Evolutionary conservation across 2,888 invertebrate species (phyloP), one percentile per base, ranked within the genome.

Genomic region (Hylaea fasciaria): DNA sequence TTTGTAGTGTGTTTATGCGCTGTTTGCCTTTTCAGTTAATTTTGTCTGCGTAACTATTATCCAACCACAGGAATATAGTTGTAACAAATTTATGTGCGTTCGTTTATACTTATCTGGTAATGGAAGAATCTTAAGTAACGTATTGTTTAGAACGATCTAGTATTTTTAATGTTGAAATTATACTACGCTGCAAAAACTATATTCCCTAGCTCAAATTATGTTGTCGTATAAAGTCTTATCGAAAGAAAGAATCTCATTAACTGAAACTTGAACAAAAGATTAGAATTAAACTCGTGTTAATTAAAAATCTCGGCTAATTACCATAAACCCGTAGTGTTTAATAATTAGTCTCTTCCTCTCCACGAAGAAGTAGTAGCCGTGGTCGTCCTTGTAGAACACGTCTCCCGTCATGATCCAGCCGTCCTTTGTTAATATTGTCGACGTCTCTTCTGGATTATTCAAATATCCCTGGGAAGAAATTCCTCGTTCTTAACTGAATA

Each of bases 331-430:
- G 41, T 65, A 74, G 64, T 81, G 77, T 62, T 80, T 85, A 64
- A 85, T 80, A 60, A 85, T 63, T 58, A 82, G 76, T 64, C 79
- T 66, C 64, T 76, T 80, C 49, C 83, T 72, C 62, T 83, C 83
- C 12, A 81, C 78, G 43, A 81, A 83, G 67, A 72, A 82, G 62
- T 76, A 83, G 62, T 74, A 75, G 40, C 76, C 64, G 13, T 77
- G 60, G 7, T 79, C 74, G 58, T 81, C 79, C 59, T 57, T 78
- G 66, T 76, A 78, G 57, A 85, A 82, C 16, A 84, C 68, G 65
- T 83, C 83, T 22, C 82, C 84, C 2, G 83, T 84, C 50, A 72
- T 80, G 47, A 86, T 63, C 81, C 83, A 85, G 2, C 80, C 83
- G 43, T 85, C 80, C 8, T 75, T 71, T 5, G 80, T 80, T 43